phyloP scores from a whole-genome alignment of 2,888 invertebrate genomes.

The Macaria notata region DNA sequence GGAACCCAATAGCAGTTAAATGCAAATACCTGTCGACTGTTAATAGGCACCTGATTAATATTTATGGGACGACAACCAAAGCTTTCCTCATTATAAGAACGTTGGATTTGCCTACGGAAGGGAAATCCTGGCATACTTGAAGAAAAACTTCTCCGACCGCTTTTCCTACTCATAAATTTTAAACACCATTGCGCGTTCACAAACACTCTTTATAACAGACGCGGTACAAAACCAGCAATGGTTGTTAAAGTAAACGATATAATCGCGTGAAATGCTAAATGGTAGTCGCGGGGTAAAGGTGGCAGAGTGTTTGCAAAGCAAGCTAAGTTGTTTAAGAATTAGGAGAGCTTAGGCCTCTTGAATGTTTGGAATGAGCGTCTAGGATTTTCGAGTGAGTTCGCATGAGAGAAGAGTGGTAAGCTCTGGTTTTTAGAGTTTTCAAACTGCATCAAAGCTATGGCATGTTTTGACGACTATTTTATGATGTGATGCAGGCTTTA shows the following conservation, averaged over 20 bases:
- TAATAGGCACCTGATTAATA: constrained; percentile 27
- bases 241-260: not conserved
- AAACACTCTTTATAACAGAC: not conserved
- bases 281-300: constrained; percentile 3
- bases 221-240: not conserved
- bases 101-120: constrained; percentile 22
- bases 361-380: too few species aligned
- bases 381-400: too few species aligned
- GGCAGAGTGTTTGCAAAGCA: constrained; percentile 24
- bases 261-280: not conserved
- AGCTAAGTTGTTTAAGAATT: constrained; percentile 27
- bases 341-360: constrained; percentile 3
- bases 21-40: constrained; percentile 25
- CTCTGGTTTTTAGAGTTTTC: too few species aligned
- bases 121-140: constrained; percentile 14
- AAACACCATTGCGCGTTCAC: constrained; percentile 1
- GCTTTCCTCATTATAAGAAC: constrained; percentile 24
- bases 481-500: too few species aligned
- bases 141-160: constrained; percentile 6
- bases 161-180: not conserved
- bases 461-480: too few species aligned
- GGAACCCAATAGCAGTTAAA: constrained; percentile 24
- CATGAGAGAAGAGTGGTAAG: too few species aligned
- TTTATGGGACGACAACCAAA: constrained; percentile 25
- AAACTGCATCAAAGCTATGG: too few species aligned